A percentile compares a stretch with the other conserved stretches of the same genome.
Conservation (phyloP, 2,113 vertebrate genomes). For the Vireo altiloquus region DNA sequence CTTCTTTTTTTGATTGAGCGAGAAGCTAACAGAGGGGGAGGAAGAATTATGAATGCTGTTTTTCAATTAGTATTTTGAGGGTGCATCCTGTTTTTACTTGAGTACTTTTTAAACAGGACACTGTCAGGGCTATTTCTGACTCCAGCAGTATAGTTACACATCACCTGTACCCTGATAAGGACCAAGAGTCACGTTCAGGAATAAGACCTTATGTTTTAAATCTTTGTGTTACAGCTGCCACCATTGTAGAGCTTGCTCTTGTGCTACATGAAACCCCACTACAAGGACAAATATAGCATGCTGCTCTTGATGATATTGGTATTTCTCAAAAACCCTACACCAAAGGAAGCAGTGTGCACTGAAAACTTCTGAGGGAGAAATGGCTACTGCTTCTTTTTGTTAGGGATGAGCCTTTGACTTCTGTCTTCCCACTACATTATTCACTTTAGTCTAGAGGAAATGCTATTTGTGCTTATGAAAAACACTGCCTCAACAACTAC, state of each 20-base stretch:
- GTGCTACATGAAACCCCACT: background rate
- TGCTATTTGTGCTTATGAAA: background rate
- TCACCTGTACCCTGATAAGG: background rate
- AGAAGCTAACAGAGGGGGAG: background rate
- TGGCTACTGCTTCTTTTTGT: background rate
- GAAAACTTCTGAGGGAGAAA: background rate
- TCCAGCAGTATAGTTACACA: background rate
- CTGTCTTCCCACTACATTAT: background rate
- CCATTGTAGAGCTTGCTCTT: background rate
- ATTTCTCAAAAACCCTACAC: background rate
- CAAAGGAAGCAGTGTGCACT: background rate
- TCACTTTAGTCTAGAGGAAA: background rate
- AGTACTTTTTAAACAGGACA: constrained; percentile 8
- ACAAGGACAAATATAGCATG: background rate
- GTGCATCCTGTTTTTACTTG: background rate
- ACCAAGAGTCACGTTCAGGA: background rate
- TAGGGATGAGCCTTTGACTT: background rate
- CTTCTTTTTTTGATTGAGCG: background rate
- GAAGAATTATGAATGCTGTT: background rate
- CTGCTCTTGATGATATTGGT: background rate
- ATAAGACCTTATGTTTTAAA: background rate
- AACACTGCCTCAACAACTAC: background rate
- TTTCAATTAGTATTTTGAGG: background rate
- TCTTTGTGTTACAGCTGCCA: background rate
- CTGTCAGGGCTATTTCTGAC: background rate